phyloP scores from a whole-genome alignment of 2,888 invertebrate genomes.

The Allacma fusca region DNA sequence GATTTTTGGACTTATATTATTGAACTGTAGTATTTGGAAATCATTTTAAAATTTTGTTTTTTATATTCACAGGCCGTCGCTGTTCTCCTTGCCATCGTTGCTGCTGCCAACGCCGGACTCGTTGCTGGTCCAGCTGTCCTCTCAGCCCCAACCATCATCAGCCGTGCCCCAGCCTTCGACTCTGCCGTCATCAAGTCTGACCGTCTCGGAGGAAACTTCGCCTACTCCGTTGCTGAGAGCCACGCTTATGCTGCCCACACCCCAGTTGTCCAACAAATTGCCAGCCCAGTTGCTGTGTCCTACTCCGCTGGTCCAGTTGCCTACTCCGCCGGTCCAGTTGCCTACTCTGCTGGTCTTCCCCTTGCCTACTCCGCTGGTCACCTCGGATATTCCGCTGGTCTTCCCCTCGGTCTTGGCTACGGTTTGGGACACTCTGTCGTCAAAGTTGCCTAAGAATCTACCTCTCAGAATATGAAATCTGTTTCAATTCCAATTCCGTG shows the following conservation, averaged over 20 bases:
- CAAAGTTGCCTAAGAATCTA: conserved; percentile 4
- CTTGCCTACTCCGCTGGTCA: background rate
- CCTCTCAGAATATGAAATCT: no score
- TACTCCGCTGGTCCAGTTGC: conserved; percentile 34
- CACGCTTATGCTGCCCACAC: conserved; percentile 67
- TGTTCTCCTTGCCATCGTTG: conserved; percentile 31
- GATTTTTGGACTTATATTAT: no score
- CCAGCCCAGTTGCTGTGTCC: conserved; percentile 43
- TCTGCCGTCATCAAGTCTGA: conserved; percentile 68
- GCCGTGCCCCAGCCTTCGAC: conserved; percentile 67
- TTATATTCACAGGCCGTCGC: conserved; percentile 24
- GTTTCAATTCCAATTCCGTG: no score
- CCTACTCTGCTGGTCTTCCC: background rate
- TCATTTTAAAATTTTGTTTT: no score
- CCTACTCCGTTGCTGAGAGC: conserved; percentile 68
- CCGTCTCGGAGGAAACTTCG: conserved; percentile 69
- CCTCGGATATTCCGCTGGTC: no score
- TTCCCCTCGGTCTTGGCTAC: background rate
- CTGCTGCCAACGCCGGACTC: conserved; percentile 37
- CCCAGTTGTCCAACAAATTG: conserved; percentile 63
- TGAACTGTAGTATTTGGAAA: no score
- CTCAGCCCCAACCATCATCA: conserved; percentile 34
- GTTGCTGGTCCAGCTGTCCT: conserved; percentile 1
- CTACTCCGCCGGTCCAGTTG: background rate
- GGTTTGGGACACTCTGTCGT: background rate